These are phyloP conservation scores for Hydrotaea cyrtoneurina DNA, from an alignment of 2,888 invertebrate genomes.

Conservation along the genomic window DNA sequence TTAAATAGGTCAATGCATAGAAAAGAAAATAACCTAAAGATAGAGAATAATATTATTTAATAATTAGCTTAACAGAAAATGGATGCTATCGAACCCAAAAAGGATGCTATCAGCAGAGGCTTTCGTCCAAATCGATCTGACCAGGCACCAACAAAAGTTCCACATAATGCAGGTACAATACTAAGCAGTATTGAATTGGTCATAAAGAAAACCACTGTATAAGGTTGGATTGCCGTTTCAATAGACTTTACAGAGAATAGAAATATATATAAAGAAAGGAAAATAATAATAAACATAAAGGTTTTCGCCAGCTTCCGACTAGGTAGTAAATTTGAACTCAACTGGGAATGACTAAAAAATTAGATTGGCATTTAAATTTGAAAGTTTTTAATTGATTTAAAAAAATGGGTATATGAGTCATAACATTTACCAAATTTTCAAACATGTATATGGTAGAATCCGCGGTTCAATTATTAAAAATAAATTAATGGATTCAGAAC, in stretches of 20 bases:
- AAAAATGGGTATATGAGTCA: no score
- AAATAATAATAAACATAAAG: no score
- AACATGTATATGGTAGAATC: no score
- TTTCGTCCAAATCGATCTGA: conserved; percentile 89
- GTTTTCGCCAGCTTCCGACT: no score
- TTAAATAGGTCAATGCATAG: conserved; percentile 72
- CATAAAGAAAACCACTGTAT: conserved; percentile 84
- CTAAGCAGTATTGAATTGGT: conserved; percentile 83
- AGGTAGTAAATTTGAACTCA: no score
- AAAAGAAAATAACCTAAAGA: conserved; percentile 74
- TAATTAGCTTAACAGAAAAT: neutral
- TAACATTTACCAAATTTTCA: no score
- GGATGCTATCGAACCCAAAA: conserved; percentile 81
- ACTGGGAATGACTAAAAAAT: no score
- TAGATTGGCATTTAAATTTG: no score
- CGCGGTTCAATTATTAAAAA: no score
- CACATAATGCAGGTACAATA: conserved; percentile 84
- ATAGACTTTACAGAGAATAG: conserved; percentile 69
- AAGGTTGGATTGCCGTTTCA: conserved; percentile 84
- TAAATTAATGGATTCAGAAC: no score
- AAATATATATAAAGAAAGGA: neutral
- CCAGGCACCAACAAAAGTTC: conserved; percentile 89
- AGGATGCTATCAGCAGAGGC: conserved; percentile 85
- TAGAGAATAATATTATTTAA: neutral
- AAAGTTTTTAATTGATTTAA: no score